Evolutionary conservation across 1,140 invertebrate genomes (phyloP).

Genomic region (Drosophila watanabei): DNA sequence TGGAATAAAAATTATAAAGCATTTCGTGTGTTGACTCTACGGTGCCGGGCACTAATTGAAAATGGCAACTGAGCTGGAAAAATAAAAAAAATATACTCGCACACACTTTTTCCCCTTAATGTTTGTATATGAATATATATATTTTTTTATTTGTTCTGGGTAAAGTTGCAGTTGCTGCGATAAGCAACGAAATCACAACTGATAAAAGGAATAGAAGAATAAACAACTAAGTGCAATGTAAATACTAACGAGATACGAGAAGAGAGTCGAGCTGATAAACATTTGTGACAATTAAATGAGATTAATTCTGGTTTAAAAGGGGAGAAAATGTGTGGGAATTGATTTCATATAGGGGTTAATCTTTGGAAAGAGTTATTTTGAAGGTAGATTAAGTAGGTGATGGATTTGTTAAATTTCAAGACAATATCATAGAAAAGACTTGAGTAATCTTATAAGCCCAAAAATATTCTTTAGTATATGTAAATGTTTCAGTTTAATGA

Average conservation of each 20-base stretch:
- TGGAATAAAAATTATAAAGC: conserved; percentile 50
- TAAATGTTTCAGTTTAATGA: neutral
- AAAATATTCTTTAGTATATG: neutral
- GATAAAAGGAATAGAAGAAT: conserved; percentile 54
- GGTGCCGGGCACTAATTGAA: conserved; percentile 68
- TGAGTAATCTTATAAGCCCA: neutral
- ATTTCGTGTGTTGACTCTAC: conserved; percentile 59
- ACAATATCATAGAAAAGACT: neutral
- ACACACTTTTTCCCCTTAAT: conserved; percentile 7
- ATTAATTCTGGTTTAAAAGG: conserved; percentile 29
- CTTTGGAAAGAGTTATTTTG: neutral
- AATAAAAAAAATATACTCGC: conserved; percentile 9
- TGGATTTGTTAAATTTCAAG: neutral
- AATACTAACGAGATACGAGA: conserved; percentile 30
- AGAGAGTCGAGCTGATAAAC: conserved; percentile 11
- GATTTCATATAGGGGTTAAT: neutral
- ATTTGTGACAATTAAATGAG: conserved; percentile 29
- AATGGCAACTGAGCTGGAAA: conserved; percentile 40
- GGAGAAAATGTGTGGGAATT: neutral
- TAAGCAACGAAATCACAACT: conserved; percentile 71
- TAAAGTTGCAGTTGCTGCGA: conserved; percentile 70
- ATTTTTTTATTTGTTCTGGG: conserved; percentile 27
- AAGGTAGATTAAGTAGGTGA: neutral
- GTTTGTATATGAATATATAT: conserved; percentile 11
- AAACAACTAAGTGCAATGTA: conserved; percentile 55